Evolutionary conservation across 1,140 invertebrate genomes (phyloP).

Genomic region (Drosophila sp.): DNA sequence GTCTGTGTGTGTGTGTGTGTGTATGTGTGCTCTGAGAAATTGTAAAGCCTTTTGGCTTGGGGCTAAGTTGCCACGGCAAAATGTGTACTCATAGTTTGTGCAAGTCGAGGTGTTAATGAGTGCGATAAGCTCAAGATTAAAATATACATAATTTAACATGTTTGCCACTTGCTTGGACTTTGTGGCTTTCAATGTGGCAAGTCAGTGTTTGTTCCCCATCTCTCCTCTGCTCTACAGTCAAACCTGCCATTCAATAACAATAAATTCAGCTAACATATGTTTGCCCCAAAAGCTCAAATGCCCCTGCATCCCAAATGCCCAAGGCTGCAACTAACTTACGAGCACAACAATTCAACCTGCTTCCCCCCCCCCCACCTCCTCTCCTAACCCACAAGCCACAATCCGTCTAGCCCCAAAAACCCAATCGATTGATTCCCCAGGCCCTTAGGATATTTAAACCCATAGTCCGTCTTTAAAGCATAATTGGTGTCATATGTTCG

Average conservation of each 20-base stretch:
- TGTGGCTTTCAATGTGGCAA: conserved; percentile 17
- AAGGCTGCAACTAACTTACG: conserved; percentile 28
- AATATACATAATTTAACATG: conserved; percentile 77
- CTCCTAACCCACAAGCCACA: not conserved
- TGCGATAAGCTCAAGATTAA: conserved; percentile 80
- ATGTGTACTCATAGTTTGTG: conserved; percentile 11
- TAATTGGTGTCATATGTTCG: conserved; percentile 22
- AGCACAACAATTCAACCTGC: conserved; percentile 21
- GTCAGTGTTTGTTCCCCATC: conserved; percentile 5
- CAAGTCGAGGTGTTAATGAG: conserved; percentile 70
- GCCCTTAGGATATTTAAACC: conserved; percentile 8
- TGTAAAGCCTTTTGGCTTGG: conserved; percentile 54
- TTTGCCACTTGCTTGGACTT: conserved; percentile 49
- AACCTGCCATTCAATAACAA: conserved; percentile 37
- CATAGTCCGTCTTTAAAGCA: not conserved
- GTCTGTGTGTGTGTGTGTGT: not conserved
- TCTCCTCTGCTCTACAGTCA: not conserved
- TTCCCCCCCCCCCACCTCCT: too few species aligned
- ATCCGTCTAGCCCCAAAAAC: not conserved
- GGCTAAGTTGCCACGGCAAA: conserved; percentile 23
- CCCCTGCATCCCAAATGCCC: conserved; percentile 22
- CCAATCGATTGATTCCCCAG: conserved; percentile 17
- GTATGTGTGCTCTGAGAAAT: conserved; percentile 23
- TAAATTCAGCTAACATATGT: conserved; percentile 52
- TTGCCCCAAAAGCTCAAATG: conserved; percentile 32